Evolutionary conservation across 1,140 invertebrate species (phyloP), one percentile per base, ranked within the genome.

Genomic region (Sycophila sp.): DNA sequence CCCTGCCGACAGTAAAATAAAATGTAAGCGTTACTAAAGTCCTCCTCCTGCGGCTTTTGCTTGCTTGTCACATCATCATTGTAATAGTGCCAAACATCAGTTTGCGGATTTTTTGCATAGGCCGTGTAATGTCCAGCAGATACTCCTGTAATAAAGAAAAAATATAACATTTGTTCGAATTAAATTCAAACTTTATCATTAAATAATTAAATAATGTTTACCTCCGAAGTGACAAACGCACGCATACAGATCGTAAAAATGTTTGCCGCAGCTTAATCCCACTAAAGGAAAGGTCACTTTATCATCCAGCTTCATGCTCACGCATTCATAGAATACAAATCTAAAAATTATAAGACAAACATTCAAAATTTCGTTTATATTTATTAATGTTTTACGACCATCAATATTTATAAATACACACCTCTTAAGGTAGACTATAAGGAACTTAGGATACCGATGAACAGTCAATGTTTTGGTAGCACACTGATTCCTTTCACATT

Each of bases 361-460:
- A 38, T 53, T 53, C 24, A 15, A 53, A 53, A 28, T 30, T 34
- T 62, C 38, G 22, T 22, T 19, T 13, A 8, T 4, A 19, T 38
- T 38, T 22, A 51, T 26, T 19, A 22, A 49, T 36, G 6, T 10
- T 6, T 36, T 32, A 22, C n/a, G n/a, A n/a, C n/a, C n/a, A n/a
- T 17, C 17, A 22, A 32, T 11, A 47, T 63, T 42, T 34, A 19
- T 15, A 24, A 30, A 15, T 2, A 36, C 5, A 53, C 80, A 92
- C 91, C 91, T 87, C 84, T 93, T 92, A 42, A 93, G 85, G 80
- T 92, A 92, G 38, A 93, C 89, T 78, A 93, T 92, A 7, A 93
- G 86, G 76, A 89, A 91, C 81, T 91, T 90, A 7, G 92, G 91
- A 80, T 90, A 92, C 72, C 89, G 85, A 86, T 91, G 92, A 55